These are phyloP conservation scores for Brachyhypopomus occidentalis DNA, from an alignment of 2,113 vertebrate species.

Conservation along the genomic window DNA sequence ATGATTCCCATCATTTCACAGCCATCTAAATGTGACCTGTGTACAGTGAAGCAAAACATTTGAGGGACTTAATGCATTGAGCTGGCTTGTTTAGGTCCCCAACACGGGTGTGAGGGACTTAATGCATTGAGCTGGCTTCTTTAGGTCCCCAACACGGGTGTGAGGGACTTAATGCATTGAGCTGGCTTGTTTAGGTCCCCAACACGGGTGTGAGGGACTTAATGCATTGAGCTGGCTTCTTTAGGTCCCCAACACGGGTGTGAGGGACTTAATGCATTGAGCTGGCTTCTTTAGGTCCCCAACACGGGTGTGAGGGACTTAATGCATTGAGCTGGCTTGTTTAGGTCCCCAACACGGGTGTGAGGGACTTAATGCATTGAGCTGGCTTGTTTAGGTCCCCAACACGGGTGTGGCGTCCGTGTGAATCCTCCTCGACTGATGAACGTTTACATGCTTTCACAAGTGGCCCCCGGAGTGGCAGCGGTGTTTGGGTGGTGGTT, in stretches of 20 bases:
- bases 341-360: not conserved
- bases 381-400: not conserved
- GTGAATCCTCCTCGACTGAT: not conserved
- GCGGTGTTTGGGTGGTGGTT: slow-evolving; percentile 24
- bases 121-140: not conserved
- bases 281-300: not conserved
- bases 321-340: not conserved
- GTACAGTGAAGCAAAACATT: not conserved
- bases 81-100: not conserved
- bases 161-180: no score
- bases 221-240: not conserved
- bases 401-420: not conserved
- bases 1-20: not conserved
- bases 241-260: not conserved
- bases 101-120: no score
- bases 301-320: no score
- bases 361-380: no score
- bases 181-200: not conserved
- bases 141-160: not conserved
- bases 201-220: no score
- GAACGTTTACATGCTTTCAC: slow-evolving; percentile 31
- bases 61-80: not conserved
- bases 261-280: no score
- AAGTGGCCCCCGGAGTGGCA: not conserved
- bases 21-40: not conserved